A percentile compares a stretch with the other conserved stretches of the same genome.
Conservation (phyloP, 2,113 vertebrate species). For the Tapirus terrestris region DNA sequence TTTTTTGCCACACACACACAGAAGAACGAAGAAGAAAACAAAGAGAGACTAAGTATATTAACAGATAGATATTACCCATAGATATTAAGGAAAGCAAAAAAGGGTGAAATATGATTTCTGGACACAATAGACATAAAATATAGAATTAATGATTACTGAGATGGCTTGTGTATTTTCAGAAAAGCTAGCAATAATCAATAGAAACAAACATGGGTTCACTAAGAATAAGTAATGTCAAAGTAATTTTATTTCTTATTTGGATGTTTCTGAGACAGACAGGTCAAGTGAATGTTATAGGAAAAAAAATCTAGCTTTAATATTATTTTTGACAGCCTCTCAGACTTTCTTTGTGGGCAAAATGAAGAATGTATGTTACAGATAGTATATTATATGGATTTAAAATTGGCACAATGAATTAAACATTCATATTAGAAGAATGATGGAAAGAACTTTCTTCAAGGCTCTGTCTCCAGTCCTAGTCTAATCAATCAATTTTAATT, state of each 20-base stretch:
- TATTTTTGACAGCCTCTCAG: not conserved
- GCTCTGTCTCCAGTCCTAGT: not conserved
- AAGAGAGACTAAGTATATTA: not conserved
- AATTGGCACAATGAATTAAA: constrained; percentile 34
- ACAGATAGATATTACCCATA: not conserved
- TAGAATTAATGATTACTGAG: not conserved
- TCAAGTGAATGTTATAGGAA: not conserved
- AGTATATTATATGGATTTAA: constrained; percentile 14
- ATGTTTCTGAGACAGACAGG: not conserved
- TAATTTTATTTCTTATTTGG: constrained; percentile 2
- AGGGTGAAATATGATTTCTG: not conserved
- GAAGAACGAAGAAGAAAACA: not conserved
- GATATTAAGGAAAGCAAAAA: not conserved
- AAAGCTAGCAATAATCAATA: not conserved
- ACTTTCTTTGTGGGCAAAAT: constrained; percentile 22
- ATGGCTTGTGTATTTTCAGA: not conserved
- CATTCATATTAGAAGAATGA: constrained; percentile 31
- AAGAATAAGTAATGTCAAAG: not conserved
- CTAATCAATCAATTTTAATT: constrained; percentile 63
- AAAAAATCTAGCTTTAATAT: not conserved
- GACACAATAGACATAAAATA: not conserved
- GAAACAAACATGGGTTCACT: not conserved
- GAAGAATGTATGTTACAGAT: not conserved
- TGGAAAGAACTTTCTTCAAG: not conserved
- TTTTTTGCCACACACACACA: not conserved